A percentile compares a stretch with the other conserved stretches of the same genome.
Evolutionary conservation across 2,113 vertebrate species (phyloP).

Genomic region (Colistium nudipinnis): DNA sequence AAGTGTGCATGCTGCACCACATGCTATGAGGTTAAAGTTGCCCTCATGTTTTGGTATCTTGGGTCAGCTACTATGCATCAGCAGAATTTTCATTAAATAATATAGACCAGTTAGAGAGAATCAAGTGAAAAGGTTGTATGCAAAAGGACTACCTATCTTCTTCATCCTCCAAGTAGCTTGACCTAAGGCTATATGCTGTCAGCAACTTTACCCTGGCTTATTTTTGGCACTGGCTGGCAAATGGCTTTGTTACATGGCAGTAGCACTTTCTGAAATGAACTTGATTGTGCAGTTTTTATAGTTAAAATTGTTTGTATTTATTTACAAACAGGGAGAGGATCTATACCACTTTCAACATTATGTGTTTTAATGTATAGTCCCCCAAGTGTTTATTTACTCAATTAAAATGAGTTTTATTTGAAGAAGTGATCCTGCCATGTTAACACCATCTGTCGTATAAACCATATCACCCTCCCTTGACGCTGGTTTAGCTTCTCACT

Average conservation of each 20-base stretch:
- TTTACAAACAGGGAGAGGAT: conserved; percentile 37
- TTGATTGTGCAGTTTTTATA: conserved; percentile 13
- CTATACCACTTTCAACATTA: conserved; percentile 44
- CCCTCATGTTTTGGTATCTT: conserved; percentile 55
- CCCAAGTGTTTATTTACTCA: conserved; percentile 2
- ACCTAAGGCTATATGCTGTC: conserved; percentile 50
- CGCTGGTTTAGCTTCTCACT: conserved; percentile 54
- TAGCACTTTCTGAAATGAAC: conserved; percentile 59
- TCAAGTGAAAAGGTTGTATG: conserved; percentile 4
- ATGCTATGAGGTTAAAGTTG: conserved; percentile 68
- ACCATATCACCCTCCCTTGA: conserved; percentile 47
- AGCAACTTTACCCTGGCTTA: conserved; percentile 68
- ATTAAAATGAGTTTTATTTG: conserved; percentile 45
- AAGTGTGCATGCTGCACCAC: conserved; percentile 71
- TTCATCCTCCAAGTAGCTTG: conserved; percentile 39
- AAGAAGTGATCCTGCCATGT: conserved; percentile 68
- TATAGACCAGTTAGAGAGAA: neutral
- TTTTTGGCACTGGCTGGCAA: conserved; percentile 64
- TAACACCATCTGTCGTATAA: conserved; percentile 55
- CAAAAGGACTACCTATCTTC: neutral
- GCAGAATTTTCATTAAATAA: conserved; percentile 5
- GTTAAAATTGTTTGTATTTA: conserved; percentile 16
- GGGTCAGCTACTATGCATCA: conserved; percentile 55
- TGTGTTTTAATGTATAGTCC: conserved; percentile 55
- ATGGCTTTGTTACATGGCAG: conserved; percentile 68